Evolutionary conservation across 2,113 vertebrate genomes (phyloP).

Genomic region (Cichladusa arquata): DNA sequence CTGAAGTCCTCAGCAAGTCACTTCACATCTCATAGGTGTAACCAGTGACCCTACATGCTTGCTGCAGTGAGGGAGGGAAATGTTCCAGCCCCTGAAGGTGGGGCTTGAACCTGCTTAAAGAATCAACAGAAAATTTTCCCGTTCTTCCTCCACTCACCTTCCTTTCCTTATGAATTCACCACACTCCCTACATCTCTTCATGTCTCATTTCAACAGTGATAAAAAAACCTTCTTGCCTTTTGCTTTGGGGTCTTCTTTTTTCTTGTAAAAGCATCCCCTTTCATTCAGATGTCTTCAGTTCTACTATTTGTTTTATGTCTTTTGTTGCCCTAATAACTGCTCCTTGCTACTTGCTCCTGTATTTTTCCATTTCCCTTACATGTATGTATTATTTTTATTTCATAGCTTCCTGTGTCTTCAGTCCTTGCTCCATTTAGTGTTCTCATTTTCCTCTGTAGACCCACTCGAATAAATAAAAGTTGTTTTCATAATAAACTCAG

Average conservation of each 20-base stretch:
- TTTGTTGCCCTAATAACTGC: not conserved
- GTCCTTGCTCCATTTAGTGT: not conserved
- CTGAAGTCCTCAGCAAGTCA: not conserved
- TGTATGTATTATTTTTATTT: not conserved
- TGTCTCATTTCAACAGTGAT: not conserved
- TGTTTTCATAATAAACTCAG: not conserved
- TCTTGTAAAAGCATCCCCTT: not conserved
- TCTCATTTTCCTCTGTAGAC: not conserved
- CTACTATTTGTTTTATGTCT: not conserved
- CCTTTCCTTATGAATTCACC: not conserved
- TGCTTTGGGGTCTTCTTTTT: not conserved
- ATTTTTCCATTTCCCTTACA: not conserved
- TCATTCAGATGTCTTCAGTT: not conserved
- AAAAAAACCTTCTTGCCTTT: not conserved
- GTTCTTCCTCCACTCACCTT: not conserved
- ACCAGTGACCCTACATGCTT: not conserved
- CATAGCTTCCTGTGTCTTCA: not conserved
- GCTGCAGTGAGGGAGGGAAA: not conserved
- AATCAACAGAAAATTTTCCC: not conserved
- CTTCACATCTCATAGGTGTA: not conserved
- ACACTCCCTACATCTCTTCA: not conserved
- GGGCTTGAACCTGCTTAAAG: not conserved
- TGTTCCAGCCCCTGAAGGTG: not conserved
- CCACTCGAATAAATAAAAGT: not conserved
- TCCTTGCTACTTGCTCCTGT: not conserved